Evolutionary conservation across 1,140 invertebrate genomes (phyloP).

Genomic region (Frieseomelitta varia): DNA sequence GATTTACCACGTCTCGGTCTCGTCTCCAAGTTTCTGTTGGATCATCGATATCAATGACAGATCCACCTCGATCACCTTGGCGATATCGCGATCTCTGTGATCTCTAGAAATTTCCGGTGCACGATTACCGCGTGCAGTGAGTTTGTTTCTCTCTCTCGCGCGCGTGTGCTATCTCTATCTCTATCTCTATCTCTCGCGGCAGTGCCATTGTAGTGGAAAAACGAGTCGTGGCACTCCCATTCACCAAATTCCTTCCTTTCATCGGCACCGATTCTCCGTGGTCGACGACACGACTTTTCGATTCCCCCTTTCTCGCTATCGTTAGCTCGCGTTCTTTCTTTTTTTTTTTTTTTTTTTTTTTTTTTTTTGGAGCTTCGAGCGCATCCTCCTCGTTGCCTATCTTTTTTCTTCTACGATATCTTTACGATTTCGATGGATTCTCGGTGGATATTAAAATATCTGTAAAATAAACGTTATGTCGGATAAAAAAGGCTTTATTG

Average conservation of each 20-base stretch:
- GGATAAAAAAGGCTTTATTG: no score
- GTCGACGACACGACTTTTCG: conserved; percentile 58
- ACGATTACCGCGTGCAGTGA: no score
- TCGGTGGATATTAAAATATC: no score
- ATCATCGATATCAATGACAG: neutral
- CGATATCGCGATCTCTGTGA: conserved; percentile 23
- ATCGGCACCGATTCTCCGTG: conserved; percentile 68
- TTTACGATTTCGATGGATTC: no score
- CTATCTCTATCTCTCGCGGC: neutral
- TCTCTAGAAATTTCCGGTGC: conserved; percentile 51
- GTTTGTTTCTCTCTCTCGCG: conserved; percentile 18
- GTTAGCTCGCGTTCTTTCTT: neutral
- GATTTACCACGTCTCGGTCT: no score
- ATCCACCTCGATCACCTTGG: conserved; percentile 55
- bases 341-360: neutral
- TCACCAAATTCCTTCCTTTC: conserved; percentile 79
- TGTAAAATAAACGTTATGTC: no score
- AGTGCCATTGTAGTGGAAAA: conserved; percentile 57
- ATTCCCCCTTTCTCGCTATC: conserved; percentile 27
- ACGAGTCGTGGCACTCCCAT: conserved; percentile 75
- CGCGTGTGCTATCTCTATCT: no score
- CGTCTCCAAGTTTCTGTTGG: neutral
- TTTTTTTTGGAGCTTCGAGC: neutral
- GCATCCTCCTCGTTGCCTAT: neutral
- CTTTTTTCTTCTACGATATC: no score